These are phyloP conservation scores for Podiceps cristatus DNA, from an alignment of 2,113 vertebrate genomes.

Conservation along the genomic window DNA sequence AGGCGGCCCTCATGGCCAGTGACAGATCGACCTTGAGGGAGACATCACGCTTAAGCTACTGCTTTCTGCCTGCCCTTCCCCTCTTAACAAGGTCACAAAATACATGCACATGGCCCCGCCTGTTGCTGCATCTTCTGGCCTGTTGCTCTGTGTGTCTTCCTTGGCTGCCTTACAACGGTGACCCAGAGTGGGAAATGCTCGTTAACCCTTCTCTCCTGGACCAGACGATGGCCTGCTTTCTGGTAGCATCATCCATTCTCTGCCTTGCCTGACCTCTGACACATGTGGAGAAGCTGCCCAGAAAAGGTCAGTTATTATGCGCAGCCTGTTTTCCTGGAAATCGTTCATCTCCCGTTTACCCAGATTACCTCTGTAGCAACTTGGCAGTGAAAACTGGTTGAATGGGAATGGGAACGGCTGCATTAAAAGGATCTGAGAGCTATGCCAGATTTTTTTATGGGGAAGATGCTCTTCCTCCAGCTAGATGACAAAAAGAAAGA, in stretches of 20 bases:
- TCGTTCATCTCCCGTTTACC: background rate
- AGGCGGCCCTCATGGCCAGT: background rate
- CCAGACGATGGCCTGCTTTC: background rate
- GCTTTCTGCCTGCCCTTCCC: background rate
- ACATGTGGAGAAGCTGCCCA: background rate
- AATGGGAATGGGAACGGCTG: background rate
- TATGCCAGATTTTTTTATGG: background rate
- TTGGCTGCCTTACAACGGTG: background rate
- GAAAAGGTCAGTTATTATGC: background rate
- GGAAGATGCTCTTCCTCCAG: background rate
- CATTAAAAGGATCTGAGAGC: background rate
- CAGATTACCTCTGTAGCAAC: background rate
- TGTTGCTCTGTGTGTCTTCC: background rate
- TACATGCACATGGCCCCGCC: background rate
- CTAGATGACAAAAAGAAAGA: background rate
- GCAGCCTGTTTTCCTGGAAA: background rate
- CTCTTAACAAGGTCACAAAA: background rate
- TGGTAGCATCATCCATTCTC: background rate
- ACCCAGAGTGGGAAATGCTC: background rate
- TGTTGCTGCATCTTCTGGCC: background rate
- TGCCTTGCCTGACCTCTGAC: background rate
- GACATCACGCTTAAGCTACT: rapidly evolving
- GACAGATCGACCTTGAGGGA: background rate
- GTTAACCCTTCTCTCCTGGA: background rate
- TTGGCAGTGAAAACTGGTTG: background rate